Evolutionary conservation across 2,113 vertebrate genomes (phyloP).

Genomic region (Numida meleagris): DNA sequence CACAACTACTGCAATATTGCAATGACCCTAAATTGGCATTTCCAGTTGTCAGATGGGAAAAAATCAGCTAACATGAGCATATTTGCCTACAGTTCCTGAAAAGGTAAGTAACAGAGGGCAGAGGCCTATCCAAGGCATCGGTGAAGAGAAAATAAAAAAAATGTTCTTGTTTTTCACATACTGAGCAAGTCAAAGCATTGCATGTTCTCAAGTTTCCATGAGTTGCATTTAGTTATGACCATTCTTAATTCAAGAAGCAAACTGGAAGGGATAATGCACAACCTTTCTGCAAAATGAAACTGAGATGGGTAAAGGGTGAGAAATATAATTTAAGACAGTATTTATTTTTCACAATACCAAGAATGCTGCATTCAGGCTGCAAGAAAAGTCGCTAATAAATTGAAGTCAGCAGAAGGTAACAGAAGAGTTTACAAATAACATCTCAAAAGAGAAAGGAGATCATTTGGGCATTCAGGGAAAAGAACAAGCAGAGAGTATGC

Average conservation of each 20-base stretch:
- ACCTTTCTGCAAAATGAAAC: not conserved
- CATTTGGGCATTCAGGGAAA: not conserved
- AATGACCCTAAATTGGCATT: not conserved
- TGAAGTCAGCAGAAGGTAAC: not conserved
- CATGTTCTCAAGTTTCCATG: rapidly evolving
- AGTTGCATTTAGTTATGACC: not conserved
- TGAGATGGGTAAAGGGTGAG: not conserved
- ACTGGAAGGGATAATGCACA: not conserved
- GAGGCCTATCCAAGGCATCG: not conserved
- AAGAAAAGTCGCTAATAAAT: slow-evolving; percentile 25
- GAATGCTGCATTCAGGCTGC: not conserved
- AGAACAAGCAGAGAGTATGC: not conserved
- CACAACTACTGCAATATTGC: not conserved
- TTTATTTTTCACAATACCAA: not conserved
- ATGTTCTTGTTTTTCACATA: not conserved
- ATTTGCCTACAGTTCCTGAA: not conserved
- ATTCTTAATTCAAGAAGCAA: slow-evolving; percentile 7
- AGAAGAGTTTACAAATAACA: slow-evolving; percentile 18
- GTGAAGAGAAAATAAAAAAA: not conserved
- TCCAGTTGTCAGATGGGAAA: not conserved
- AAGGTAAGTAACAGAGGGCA: rapidly evolving
- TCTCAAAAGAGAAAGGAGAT: not conserved
- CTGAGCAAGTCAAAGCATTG: not conserved
- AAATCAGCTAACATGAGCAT: not conserved
- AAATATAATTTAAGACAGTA: not conserved